A percentile compares a stretch with the other conserved stretches of the same genome.
Evolutionary conservation across 2,888 invertebrate genomes (phyloP).

Genomic region (Lucinisca nassula): DNA sequence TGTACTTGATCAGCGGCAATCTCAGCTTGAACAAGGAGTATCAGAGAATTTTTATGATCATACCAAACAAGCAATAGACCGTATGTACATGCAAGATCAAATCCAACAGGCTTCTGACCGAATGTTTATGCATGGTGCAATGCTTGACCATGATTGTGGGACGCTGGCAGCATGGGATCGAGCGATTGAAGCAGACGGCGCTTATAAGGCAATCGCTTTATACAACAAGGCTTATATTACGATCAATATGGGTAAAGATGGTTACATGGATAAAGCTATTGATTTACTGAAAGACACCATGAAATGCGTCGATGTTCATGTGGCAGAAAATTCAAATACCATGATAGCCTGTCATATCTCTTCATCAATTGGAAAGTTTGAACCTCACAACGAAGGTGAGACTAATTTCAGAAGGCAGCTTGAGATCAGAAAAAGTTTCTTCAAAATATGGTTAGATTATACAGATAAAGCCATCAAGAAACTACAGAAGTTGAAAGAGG

Average conservation of each 20-base stretch:
- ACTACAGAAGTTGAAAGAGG: not conserved
- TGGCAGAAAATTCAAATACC: not conserved
- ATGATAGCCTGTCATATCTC: slow-evolving; percentile 7
- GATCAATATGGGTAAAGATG: not conserved
- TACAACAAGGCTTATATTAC: not conserved
- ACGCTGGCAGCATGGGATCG: not conserved
- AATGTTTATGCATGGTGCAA: not conserved
- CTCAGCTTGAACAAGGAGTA: not conserved
- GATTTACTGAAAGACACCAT: not conserved
- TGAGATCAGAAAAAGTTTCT: not conserved
- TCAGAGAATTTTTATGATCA: not conserved
- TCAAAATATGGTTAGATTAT: not conserved
- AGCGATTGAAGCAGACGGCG: not conserved
- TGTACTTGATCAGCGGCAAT: not conserved
- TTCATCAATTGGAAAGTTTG: not conserved
- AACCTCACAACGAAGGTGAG: not conserved
- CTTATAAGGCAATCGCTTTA: not conserved
- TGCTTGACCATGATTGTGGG: not conserved
- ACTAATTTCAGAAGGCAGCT: not conserved
- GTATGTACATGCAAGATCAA: not conserved
- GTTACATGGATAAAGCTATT: not conserved
- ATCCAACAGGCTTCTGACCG: no score
- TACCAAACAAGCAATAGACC: not conserved
- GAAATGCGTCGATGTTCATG: not conserved
- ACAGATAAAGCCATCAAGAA: not conserved